These are phyloP conservation scores for Mycteria americana DNA, from an alignment of 2,797 vertebrate species.

Conservation along the genomic window DNA sequence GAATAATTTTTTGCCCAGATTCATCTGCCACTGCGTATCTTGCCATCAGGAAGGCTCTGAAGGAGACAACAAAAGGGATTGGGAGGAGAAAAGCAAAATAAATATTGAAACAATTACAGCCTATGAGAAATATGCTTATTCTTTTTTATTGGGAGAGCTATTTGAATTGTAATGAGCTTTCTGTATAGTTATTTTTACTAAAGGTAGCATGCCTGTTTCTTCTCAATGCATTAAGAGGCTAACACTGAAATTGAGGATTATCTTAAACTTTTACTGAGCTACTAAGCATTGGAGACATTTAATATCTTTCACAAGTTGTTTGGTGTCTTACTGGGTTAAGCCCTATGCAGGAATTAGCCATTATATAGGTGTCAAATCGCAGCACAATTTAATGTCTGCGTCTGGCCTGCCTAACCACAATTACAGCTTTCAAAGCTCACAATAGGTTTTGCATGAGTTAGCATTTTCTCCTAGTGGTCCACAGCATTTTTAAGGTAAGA, in stretches of 20 bases:
- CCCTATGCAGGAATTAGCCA: background rate
- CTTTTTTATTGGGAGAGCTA: background rate
- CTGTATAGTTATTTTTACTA: background rate
- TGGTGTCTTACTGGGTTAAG: background rate
- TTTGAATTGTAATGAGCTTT: background rate
- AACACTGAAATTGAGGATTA: background rate
- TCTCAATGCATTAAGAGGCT: background rate
- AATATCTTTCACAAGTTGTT: background rate
- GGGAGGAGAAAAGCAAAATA: background rate
- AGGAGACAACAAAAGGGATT: background rate
- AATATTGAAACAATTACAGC: background rate
- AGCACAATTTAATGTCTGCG: background rate
- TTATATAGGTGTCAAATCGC: background rate
- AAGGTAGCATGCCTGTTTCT: background rate
- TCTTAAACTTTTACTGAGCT: background rate
- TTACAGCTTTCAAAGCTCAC: background rate
- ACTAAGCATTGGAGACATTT: background rate
- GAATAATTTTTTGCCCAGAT: background rate
- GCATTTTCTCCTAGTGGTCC: background rate
- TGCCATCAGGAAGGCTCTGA: background rate
- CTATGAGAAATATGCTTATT: background rate
- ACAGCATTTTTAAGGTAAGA: background rate
- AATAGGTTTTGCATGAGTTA: background rate
- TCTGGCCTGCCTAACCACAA: background rate
- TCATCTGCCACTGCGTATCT: background rate